phyloP scores from a whole-genome alignment of 2,797 vertebrate species.

The Cynopterus sphinx region DNA sequence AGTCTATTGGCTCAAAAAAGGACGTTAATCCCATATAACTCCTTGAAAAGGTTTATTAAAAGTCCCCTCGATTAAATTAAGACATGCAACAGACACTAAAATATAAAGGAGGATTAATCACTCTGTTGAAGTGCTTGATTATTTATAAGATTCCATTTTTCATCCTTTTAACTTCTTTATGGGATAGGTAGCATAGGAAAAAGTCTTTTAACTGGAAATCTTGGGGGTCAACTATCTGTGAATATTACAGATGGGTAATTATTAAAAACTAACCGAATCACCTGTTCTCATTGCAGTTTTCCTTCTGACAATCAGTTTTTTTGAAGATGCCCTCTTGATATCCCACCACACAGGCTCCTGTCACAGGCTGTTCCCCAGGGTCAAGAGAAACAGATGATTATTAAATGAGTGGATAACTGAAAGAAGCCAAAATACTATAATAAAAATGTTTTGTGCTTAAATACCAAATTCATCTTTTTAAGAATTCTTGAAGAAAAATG shows the following conservation, averaged over 20 bases:
- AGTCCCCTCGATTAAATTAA: neutral
- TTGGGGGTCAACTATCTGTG: neutral
- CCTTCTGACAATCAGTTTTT: neutral
- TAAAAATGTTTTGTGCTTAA: conserved; percentile 18
- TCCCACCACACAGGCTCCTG: neutral
- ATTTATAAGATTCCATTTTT: neutral
- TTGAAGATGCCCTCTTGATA: neutral
- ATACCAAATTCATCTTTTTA: conserved; percentile 79
- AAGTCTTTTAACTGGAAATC: neutral
- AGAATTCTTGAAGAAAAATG: conserved; percentile 91
- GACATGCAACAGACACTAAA: neutral
- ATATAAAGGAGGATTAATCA: neutral
- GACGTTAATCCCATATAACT: neutral
- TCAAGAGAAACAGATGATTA: neutral
- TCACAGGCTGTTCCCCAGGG: neutral
- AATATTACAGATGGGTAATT: neutral
- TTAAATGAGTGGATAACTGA: neutral
- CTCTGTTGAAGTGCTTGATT: neutral
- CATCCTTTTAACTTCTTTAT: neutral
- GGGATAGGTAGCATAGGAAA: neutral
- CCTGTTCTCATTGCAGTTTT: neutral
- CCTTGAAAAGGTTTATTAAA: neutral
- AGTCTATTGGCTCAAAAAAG: neutral
- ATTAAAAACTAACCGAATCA: neutral
- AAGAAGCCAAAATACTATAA: neutral